Conservation (phyloP, 2,797 vertebrate species). For the Hoplostethus atlanticus region DNA sequence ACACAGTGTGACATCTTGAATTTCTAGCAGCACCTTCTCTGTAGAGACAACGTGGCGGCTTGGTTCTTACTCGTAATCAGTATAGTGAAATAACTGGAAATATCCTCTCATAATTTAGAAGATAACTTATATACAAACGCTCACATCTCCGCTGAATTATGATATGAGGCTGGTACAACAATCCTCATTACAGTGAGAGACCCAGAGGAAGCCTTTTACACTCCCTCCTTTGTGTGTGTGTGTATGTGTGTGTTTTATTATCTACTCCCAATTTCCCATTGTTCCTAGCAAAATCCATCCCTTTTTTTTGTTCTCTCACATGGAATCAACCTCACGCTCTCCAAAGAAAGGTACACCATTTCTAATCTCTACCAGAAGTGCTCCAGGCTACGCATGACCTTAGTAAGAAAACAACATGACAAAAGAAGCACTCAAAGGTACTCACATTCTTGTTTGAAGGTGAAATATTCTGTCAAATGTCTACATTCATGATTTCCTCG, state of each 20-base stretch:
- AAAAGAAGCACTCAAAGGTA: slow-evolving; percentile 49
- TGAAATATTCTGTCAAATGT: slow-evolving; percentile 93
- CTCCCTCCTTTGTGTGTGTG: neutral
- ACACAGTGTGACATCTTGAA: no score
- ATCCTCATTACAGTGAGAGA: neutral
- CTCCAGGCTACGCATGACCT: slow-evolving; percentile 28
- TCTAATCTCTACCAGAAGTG: slow-evolving; percentile 26
- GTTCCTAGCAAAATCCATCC: slow-evolving; percentile 10
- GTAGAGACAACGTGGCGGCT: no score
- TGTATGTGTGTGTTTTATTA: neutral
- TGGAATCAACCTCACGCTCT: slow-evolving; percentile 26
- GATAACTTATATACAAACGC: no score
- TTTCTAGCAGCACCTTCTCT: no score
- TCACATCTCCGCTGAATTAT: no score
- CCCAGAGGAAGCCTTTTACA: neutral
- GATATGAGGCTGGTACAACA: no score
- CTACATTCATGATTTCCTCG: slow-evolving; percentile 92
- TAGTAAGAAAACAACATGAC: slow-evolving; percentile 14
- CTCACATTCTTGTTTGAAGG: slow-evolving; percentile 93
- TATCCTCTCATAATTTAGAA: no score
- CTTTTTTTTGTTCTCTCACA: slow-evolving; percentile 16
- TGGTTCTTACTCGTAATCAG: no score
- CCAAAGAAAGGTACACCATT: slow-evolving; percentile 13
- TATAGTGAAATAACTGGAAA: no score
- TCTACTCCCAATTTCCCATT: slow-evolving; percentile 5